These are phyloP conservation scores for Tortricodes alternella DNA, from an alignment of 2,888 invertebrate genomes.

Conservation along the genomic window DNA sequence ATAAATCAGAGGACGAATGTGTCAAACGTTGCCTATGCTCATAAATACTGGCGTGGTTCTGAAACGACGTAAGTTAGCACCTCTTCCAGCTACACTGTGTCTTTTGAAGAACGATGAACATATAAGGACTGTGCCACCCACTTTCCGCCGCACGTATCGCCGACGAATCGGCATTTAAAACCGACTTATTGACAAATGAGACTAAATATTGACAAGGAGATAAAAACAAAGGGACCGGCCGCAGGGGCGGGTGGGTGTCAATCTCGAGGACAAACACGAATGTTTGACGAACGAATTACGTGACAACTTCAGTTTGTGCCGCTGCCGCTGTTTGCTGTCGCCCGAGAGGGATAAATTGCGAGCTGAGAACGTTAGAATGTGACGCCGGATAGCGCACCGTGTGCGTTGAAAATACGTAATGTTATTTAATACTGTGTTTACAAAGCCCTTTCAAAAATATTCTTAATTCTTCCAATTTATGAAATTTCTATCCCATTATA, in stretches of 20 bases:
- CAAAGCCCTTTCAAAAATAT: too few species aligned
- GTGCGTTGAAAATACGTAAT: neutral
- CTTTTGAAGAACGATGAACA: neutral
- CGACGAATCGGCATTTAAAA: conserved; percentile 64
- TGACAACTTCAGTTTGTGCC: conserved; percentile 68
- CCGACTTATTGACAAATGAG: conserved; percentile 73
- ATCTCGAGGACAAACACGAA: conserved; percentile 71
- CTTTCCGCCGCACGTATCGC: conserved; percentile 45
- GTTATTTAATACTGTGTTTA: neutral
- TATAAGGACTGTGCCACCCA: conserved; percentile 56
- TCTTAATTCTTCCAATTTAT: too few species aligned
- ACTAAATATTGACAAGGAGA: conserved; percentile 74
- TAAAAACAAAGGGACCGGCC: conserved; percentile 75
- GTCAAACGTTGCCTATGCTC: conserved; percentile 23
- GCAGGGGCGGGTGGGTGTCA: conserved; percentile 73
- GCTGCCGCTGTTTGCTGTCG: conserved; percentile 42
- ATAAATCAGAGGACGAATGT: conserved; percentile 30
- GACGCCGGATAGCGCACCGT: neutral
- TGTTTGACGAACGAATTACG: conserved; percentile 79
- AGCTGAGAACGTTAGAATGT: conserved; percentile 1
- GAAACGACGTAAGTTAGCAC: neutral
- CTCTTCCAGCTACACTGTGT: neutral
- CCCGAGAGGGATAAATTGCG: conserved; percentile 18
- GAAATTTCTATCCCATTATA: too few species aligned
- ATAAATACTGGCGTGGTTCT: neutral